Base-by-base conservation (phyloP, 2,888 invertebrate species). In the Sisyra nigra region DNA sequence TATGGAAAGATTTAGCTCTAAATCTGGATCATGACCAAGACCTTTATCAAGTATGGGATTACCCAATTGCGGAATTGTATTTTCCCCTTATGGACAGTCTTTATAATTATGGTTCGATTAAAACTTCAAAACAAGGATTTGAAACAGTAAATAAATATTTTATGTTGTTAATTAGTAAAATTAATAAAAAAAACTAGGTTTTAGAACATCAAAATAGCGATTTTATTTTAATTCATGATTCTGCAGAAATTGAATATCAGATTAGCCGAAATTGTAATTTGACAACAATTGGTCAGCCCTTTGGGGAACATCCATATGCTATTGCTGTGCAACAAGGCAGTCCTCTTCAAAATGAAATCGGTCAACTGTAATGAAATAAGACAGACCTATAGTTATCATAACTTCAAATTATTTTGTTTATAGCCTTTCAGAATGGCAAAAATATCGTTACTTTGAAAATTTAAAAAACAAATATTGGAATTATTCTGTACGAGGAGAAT, bases 41-140 rank as follows among this genome's bases (percentile, higher is more conserved):
- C 0, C 76, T 80, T 53, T 87, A 80, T 54, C 69, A 88, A 7
- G 86, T 91, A 1, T 91, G 91, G 89, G 89, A 92, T 52, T 92
- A 92, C 58, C 92, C 92, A 0, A 84, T 93, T 48, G 76, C 84
- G 48, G 91, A 92, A 56, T 89, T 89, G 57, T 92, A 86, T 53
- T 87, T 86, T 0, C 85, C 86, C 51, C 89, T 92, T 47, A 63
- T 89, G 8, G 63, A 83, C 11, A 82, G 87, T 10, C 91, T 92
- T 37, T 79, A 82, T 48, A 75, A 77, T 47, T 82, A 86, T 2
- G 78, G 75, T 14, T 81, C 87, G 0, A 80, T 91, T 0, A 57
- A 62, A 2, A 71, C 73, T 48, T 76, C 80, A 0, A 63, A 66
- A n/a, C 79, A 80, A 45, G 92, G 89, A 0, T 82, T 87, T 54